Evolutionary conservation across 2,888 invertebrate genomes (phyloP), one percentile per base, ranked within the genome.

Genomic region (Sinhomidia bicolor): DNA sequence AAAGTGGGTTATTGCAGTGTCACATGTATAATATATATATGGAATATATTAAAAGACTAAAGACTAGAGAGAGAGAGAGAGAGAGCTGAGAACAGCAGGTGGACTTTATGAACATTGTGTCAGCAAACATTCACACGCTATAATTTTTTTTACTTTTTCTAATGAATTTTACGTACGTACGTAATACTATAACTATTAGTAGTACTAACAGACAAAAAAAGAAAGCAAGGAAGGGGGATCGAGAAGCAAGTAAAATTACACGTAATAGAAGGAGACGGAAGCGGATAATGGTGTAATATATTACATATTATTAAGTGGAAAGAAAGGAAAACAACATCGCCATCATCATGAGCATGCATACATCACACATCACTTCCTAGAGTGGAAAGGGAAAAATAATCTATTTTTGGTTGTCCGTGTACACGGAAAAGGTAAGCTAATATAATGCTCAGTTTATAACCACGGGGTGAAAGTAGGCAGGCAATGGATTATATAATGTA

Each of bases 81-180:
- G n/a, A n/a, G n/a, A n/a, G n/a, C n/a, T n/a, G n/a, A n/a, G n/a
- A 71, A 71, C 68, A 68, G 65, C 36, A 17, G 68, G 68, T 71
- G 68, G 41, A 20, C 36, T 17, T 32, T 36, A 36, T 68, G 68
- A 29, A 23, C 20, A 44, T 41, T 3, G 41, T 71, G 20, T 71
- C 68, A 71, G 68, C 68, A 71, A 71, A 41, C 68, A 41, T 41
- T 71, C 68, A 20, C 68, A 71, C 68, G 41, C 0, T 71, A 71
- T 71, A 71, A 65, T 65, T 65, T 32, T 51, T 36, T 32, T 51
- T 36, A 36, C 36, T 62, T 62, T 62, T 29, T 29, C 29, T 62
- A 29, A 62, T 29, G 29, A 14, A 4, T 62, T 62, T 29, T 29
- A n/a, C 9, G 60, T n/a, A n/a, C n/a, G n/a, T n/a, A n/a, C 36